phyloP scores from a whole-genome alignment of 2,888 invertebrate genomes.

The Cloeon dipterum region DNA sequence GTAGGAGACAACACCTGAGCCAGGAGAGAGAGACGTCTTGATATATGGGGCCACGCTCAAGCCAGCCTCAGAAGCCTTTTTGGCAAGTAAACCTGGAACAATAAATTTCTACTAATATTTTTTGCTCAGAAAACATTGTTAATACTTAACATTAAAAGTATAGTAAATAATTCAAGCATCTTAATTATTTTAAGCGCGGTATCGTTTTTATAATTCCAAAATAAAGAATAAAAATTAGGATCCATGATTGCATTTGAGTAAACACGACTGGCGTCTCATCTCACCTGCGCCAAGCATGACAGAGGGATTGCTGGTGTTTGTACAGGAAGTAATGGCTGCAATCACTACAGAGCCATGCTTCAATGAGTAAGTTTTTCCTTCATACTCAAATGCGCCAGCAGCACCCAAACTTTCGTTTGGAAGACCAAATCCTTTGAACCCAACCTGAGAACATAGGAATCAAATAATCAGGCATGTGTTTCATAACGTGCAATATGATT shows the following conservation, averaged over 20 bases:
- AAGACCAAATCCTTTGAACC: conserved; percentile 81
- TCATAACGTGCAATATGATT: no score
- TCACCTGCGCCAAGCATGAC: conserved; percentile 92
- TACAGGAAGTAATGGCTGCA: conserved; percentile 94
- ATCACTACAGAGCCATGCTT: conserved; percentile 86
- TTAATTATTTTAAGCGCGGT: no score
- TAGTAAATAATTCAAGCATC: no score
- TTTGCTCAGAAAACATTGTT: no score
- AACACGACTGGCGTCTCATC: no score
- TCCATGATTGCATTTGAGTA: no score
- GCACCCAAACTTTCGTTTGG: conserved; percentile 33
- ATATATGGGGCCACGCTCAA: conserved; percentile 76
- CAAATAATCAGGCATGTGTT: no score
- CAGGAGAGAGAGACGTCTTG: conserved; percentile 91
- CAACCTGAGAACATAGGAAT: conserved; percentile 32
- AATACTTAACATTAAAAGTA: no score
- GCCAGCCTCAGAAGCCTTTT: conserved; percentile 83
- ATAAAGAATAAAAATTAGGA: no score
- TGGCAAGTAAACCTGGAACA: conserved; percentile 52
- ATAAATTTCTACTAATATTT: no score
- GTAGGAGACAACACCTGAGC: conserved; percentile 85
- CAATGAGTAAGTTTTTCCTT: conserved; percentile 55
- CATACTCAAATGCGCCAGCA: conserved; percentile 51
- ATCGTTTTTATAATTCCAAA: no score
- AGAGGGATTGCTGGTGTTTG: conserved; percentile 93